phyloP scores from a whole-genome alignment of 2,888 invertebrate genomes.

The Melitaea athalia region DNA sequence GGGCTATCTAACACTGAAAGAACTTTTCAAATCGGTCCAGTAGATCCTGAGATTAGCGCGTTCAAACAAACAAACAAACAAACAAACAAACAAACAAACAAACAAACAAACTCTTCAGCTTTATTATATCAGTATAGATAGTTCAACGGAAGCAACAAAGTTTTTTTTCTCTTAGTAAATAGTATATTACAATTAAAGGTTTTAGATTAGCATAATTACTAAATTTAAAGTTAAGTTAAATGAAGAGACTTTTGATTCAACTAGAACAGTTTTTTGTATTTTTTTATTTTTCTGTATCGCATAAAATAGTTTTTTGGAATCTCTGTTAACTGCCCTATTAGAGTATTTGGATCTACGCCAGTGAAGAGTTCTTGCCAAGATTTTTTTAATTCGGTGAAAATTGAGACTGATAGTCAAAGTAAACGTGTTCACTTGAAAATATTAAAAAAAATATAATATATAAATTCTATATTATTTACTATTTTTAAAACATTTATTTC shows the following conservation, averaged over 20 bases:
- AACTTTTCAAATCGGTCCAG: too few species aligned
- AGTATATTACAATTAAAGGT: background rate
- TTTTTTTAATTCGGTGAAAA: conserved; percentile 37
- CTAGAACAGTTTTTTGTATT: conserved; percentile 27
- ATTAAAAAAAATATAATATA: conserved; percentile 10
- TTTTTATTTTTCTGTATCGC: conserved; percentile 39
- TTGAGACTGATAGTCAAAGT: conserved; percentile 37
- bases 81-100: too few species aligned
- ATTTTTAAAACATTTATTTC: background rate
- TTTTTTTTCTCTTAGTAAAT: background rate
- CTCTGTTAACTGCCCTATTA: conserved; percentile 45
- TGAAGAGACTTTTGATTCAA: background rate
- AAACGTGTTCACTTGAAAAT: conserved; percentile 13
- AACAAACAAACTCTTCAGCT: too few species aligned
- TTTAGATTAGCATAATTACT: background rate
- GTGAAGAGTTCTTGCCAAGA: conserved; percentile 40
- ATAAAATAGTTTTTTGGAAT: conserved; percentile 41
- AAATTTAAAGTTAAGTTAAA: background rate
- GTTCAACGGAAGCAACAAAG: conserved; percentile 14
- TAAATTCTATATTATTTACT: background rate
- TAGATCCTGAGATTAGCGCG: too few species aligned
- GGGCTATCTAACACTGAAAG: too few species aligned
- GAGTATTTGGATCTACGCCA: conserved; percentile 46
- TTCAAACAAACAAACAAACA: too few species aligned
- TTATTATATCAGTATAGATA: too few species aligned